phyloP scores from a whole-genome alignment of 2,888 invertebrate genomes.

The Synanthedon andrenaeformis region DNA sequence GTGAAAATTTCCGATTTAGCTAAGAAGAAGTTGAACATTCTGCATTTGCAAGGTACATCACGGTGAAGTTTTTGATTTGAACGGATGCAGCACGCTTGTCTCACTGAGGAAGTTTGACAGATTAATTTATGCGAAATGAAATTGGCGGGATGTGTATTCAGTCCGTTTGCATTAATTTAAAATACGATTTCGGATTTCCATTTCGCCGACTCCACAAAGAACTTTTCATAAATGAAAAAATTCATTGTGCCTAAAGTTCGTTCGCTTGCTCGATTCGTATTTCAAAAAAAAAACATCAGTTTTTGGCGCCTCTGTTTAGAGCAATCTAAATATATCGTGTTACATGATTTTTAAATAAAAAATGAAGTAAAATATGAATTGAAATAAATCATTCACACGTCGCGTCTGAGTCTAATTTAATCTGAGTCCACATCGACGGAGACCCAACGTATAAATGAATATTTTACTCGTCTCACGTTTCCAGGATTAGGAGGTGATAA shows the following conservation, averaged over 20 bases:
- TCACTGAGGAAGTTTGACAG: constrained; percentile 1
- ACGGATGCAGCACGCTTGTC: constrained; percentile 3
- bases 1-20: constrained; percentile 34
- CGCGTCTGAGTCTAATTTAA: neutral
- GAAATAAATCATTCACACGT: neutral
- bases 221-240: too few relatives aligned
- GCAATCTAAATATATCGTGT: too few relatives aligned
- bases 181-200: neutral
- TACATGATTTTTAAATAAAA: too few relatives aligned
- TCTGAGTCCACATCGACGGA: neutral
- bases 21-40: constrained; percentile 16
- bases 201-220: too few relatives aligned
- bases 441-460: constrained; percentile 15
- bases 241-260: too few relatives aligned
- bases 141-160: neutral
- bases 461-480: constrained; percentile 24
- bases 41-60: constrained; percentile 3
- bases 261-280: too few relatives aligned
- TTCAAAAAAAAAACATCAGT: too few relatives aligned
- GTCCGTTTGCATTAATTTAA: neutral
- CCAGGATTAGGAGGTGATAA: constrained; percentile 33
- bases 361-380: neutral
- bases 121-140: neutral
- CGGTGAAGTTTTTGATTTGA: constrained; percentile 5
- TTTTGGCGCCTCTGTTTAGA: too few relatives aligned